phyloP scores from a whole-genome alignment of 2,797 vertebrate species.

The Schizothorax lantsangensis region DNA sequence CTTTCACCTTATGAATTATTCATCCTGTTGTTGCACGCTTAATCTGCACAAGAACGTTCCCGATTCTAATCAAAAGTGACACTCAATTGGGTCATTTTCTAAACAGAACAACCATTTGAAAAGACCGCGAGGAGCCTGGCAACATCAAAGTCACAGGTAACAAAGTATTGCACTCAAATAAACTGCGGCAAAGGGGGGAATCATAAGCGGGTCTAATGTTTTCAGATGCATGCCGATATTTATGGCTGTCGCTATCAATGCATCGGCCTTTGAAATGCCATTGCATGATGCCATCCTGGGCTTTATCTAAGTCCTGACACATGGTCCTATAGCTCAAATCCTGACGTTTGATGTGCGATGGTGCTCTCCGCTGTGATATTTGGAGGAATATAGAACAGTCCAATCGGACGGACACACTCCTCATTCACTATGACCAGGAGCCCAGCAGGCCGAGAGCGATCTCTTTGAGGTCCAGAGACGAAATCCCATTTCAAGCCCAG shows the following conservation, averaged over 20 bases:
- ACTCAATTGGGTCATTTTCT: neutral
- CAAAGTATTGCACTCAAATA: conserved; percentile 23
- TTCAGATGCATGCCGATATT: conserved; percentile 55
- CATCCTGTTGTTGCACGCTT: neutral
- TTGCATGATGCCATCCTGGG: conserved; percentile 47
- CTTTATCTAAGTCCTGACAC: conserved; percentile 51
- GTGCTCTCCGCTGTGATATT: conserved; percentile 49
- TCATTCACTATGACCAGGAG: conserved; percentile 75
- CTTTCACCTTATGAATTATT: conserved; percentile 65
- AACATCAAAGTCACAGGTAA: conserved; percentile 39
- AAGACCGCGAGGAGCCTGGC: conserved; percentile 7
- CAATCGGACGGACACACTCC: conserved; percentile 79
- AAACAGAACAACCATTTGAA: neutral
- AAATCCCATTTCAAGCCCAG: conserved; percentile 82
- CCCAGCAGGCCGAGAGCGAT: neutral
- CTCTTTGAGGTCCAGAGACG: conserved; percentile 48
- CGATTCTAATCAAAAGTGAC: neutral
- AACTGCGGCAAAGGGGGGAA: conserved; percentile 8
- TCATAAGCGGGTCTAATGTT: conserved; percentile 38
- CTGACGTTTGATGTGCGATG: conserved; percentile 41
- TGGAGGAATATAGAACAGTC: conserved; percentile 68
- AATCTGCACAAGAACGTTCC: neutral
- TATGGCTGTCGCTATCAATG: conserved; percentile 55
- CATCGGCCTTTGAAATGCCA: conserved; percentile 52
- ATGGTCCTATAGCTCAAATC: conserved; percentile 39